Base-by-base conservation (phyloP, 2,113 vertebrate species). In the Hypomesus transpacificus region DNA sequence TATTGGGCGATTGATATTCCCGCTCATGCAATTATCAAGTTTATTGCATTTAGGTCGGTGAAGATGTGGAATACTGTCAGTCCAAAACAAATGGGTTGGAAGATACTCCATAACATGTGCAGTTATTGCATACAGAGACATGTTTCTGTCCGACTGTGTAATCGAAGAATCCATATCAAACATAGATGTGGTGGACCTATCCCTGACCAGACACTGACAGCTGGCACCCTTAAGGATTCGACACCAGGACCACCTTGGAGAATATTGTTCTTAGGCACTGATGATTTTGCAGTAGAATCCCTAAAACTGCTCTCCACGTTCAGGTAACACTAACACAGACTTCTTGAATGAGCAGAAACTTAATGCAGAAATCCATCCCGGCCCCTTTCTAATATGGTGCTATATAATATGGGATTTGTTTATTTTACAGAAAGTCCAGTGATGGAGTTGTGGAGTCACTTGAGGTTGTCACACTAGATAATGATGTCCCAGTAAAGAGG, bases 241-340 rank as follows among this genome's bases (percentile, higher is more conserved):
- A 73, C 87, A 8, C 74, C 79, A 1, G 81, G 82, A 64, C 93
- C 94, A 2, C 94, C 94, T 0, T 96, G 94, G 95, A 89, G 92
- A 7, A 85, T 98, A 4, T 73, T 98, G 13, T 98, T 98, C 80
- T 96, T 97, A 31, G 96, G 96, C 28, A 94, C 94, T 0, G 96
- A 97, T 76, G 81, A 82, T 0, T 98, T 98, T 76, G 93, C 96
- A 1, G 78, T 91, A 14, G 92, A 95, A 24, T 80, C 93, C 6
- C 86, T 98, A 0, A 90, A 91, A 34, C 83, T 84, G 2, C 91
- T 98, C 56, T 69, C 91, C 60, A 80, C 83, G 11, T 91, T 88
- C 86, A 93, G 94, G 96, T 98, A 81, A 62, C 34, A 50, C 34
- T 31, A n/a, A 53, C 24, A 18, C 21, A 3, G 14, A 34, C 24